Conservation (phyloP, 2,797 vertebrate genomes). For the Aratinga solstitialis region DNA sequence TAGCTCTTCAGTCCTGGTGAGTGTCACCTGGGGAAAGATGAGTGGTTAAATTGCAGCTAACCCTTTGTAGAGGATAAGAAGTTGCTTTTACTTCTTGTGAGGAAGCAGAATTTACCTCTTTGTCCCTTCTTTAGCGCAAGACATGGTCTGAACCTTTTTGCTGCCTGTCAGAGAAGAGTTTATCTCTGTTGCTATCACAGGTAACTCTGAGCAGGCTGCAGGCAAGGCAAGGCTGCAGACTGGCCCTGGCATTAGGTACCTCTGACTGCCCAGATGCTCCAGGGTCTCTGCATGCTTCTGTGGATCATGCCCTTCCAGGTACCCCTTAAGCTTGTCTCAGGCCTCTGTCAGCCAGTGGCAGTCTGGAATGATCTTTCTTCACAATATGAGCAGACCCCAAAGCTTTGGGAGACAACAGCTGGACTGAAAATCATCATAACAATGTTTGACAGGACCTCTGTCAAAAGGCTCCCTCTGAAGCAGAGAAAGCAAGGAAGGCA, state of each 20-base stretch:
- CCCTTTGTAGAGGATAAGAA: neutral
- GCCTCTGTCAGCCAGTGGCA: neutral
- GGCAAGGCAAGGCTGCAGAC: neutral
- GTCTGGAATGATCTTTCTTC: neutral
- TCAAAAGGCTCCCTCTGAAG: neutral
- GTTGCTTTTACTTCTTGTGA: neutral
- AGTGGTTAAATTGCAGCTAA: neutral
- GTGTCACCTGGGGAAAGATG: neutral
- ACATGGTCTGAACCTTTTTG: neutral
- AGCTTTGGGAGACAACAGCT: neutral
- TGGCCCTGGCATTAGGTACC: neutral
- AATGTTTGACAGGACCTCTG: neutral
- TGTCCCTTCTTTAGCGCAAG: neutral
- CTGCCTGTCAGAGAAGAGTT: neutral
- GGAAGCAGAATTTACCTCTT: neutral
- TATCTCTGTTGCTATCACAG: neutral
- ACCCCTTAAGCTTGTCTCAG: neutral
- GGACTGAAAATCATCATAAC: neutral
- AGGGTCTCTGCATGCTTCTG: neutral
- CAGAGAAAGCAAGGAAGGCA: neutral
- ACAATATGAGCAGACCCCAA: neutral
- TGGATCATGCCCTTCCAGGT: rapidly evolving
- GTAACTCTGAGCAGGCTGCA: neutral
- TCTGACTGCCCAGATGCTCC: neutral
- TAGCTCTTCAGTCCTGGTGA: neutral